Evolutionary conservation across 2,113 vertebrate genomes (phyloP), one percentile per base, ranked within the genome.

Genomic region (Cavia porcellus): DNA sequence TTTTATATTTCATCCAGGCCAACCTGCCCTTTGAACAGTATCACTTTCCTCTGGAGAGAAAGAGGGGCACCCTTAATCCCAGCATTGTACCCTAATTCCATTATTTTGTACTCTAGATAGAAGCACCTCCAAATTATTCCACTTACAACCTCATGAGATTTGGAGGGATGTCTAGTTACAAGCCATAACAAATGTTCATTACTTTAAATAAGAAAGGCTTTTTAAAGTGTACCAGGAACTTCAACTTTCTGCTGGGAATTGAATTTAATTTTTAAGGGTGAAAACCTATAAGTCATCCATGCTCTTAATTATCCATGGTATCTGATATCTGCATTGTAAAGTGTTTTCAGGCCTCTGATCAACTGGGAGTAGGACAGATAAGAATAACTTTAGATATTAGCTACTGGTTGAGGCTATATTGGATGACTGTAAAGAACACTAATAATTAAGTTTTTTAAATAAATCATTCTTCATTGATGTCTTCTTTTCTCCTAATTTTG

Each of bases 391-490:
- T 22, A 70, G 47, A 62, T 5, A 15, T 28, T n/a, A 25, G 10
- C 47, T 50, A 8, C 47, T 50, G 5, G 4, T 50, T 50, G 47
- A 50, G 7, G 38, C 68, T 10, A 30, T 45, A 3, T 64, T 62
- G 32, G 35, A 82, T 90, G 24, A 88, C 11, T 72, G 15, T n/a
- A 75, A 70, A 7, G 4, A 55, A 89, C n/a, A 25, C 32, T 86
- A 72, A 83, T 35, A 59, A 64, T 42, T 77, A 86, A 82, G 19
- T 9, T 64, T 94, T 86, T 74, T 47, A n/a, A 97, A 66, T 11
- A 32, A 1, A 59, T 4, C 74, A 7, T 35, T 93, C 70, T 86
- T 79, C 52, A 52, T 10, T 3, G 24, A 42, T 57, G 11, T 64
- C 2, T 85, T 64, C 59, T 57, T 87, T 74, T 38, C n/a, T 75